Evolutionary conservation across 2,113 vertebrate species (phyloP).

Genomic region (Heterotilapia buettikoferi): DNA sequence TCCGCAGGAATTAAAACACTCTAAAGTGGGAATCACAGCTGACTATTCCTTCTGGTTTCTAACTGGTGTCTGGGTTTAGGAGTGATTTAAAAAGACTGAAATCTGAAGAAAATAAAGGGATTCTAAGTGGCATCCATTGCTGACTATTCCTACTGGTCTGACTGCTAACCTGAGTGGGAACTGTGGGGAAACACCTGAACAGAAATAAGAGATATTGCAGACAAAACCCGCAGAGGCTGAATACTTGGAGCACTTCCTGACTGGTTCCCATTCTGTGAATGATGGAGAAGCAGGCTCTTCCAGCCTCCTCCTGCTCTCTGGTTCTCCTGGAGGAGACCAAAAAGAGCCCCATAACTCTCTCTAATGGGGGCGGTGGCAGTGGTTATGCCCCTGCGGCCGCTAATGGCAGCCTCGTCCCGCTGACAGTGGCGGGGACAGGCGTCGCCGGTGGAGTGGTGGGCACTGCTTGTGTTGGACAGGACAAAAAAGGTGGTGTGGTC

Average conservation of each 20-base stretch:
- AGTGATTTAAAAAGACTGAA: background rate
- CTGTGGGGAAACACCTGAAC: background rate
- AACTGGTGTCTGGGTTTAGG: background rate
- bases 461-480: background rate
- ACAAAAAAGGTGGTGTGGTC: constrained; percentile 1
- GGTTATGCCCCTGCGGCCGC: constrained; percentile 24
- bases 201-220: background rate
- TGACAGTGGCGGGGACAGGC: background rate
- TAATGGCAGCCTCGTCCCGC: constrained; percentile 40
- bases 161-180: background rate
- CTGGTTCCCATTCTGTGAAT: background rate
- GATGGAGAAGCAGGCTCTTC: constrained; percentile 67
- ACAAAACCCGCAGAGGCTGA: background rate
- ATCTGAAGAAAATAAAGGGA: background rate
- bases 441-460: background rate
- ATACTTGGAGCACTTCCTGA: background rate
- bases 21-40: background rate
- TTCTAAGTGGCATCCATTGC: background rate
- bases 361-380: constrained; percentile 29
- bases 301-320: constrained; percentile 59
- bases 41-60: background rate
- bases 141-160: background rate
- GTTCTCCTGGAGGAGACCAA: constrained; percentile 67
- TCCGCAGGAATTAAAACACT: background rate
- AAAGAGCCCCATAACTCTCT: constrained; percentile 53